Base-by-base conservation (phyloP, 30 jellyfish, hydroid and myxozoan species). In the Clytia hemisphaerica region DNA sequence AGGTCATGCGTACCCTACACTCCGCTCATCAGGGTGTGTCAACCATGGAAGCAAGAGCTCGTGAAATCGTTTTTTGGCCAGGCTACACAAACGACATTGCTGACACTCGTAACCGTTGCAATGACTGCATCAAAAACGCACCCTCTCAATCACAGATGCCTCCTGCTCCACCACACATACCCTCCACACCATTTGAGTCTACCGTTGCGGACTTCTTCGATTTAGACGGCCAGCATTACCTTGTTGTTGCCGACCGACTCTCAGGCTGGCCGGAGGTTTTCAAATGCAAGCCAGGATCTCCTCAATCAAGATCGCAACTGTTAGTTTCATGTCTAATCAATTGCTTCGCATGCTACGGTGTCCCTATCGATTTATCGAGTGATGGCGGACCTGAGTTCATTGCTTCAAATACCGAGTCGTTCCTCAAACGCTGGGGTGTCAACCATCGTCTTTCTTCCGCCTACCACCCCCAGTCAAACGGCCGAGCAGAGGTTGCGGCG, bases 21-120 rank as follows among this genome's bases (percentile, higher is more conserved):
- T 2, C 75, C 1, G 75, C 67, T 0, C 75, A 61, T 63, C 75
- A 61, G 18, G 75, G 68, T 3, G 61, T 37, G 0, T 61, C 75
- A 0, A 0, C 32, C 36, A 61, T 61, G 75, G 61, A 2, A 0
- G 68, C 75, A 0, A 32, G 60, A 1, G 75, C 75, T 0, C 61
- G 61, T 18, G 40, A 9, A 12, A 61, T 37, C 0, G 69, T 61
- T 0, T 61, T 61, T 63, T 61, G 75, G 75, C 75, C 75, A 0
- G 75, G 67, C 0, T 15, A 15, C 24, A 61, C 63, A 0, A 1
- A 2, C 1, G 67, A 26, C 9, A 59, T 59, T 59, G 21, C 16
- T 9, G 0, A 1, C 0, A 59, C 1, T 25, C 0, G 73, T 12
- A 0, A 59, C 0, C 0, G 0, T 0, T 51, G 66, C 30, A 0